Conservation (phyloP, 2,888 invertebrate species). For the Anoplius nigerrimus region DNA sequence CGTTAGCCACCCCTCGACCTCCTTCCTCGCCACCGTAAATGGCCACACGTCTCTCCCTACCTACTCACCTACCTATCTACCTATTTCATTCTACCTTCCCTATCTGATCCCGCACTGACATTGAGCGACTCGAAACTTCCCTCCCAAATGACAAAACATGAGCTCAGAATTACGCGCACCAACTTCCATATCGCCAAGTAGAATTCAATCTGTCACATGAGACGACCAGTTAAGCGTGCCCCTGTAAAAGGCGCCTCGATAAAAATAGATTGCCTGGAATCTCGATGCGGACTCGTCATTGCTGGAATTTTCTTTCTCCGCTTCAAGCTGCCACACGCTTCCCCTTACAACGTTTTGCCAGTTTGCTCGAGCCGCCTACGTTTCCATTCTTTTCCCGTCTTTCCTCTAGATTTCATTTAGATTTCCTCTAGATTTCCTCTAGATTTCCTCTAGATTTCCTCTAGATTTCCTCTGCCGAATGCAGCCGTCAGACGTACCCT, state of each 20-base stretch:
- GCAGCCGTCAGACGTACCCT: background rate
- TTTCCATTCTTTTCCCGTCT: background rate
- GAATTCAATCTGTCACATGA: background rate
- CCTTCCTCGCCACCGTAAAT: slow-evolving; percentile 15
- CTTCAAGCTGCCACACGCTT: slow-evolving; percentile 1
- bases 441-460: background rate
- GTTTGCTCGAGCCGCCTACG: too few relatives aligned
- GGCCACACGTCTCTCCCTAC: slow-evolving; percentile 4
- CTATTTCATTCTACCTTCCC: too few relatives aligned
- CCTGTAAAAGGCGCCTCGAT: slow-evolving; percentile 37
- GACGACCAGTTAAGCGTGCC: slow-evolving; percentile 21
- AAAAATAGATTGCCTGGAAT: slow-evolving; percentile 49
- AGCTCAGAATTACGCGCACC: too few relatives aligned
- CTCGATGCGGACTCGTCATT: slow-evolving; percentile 29
- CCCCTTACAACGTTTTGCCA: too few relatives aligned
- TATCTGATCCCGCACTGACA: too few relatives aligned
- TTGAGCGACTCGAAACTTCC: too few relatives aligned
- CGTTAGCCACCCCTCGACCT: slow-evolving; percentile 26
- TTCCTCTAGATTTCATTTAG: slow-evolving; percentile 6
- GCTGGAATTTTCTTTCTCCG: slow-evolving; percentile 25
- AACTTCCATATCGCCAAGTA: too few relatives aligned
- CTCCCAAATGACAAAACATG: too few relatives aligned
- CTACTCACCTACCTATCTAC: too few relatives aligned
- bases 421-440: background rate
- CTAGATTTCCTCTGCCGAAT: slow-evolving; percentile 2